Conservation (phyloP, 2,888 invertebrate species). For the Antheraea assamensis region DNA sequence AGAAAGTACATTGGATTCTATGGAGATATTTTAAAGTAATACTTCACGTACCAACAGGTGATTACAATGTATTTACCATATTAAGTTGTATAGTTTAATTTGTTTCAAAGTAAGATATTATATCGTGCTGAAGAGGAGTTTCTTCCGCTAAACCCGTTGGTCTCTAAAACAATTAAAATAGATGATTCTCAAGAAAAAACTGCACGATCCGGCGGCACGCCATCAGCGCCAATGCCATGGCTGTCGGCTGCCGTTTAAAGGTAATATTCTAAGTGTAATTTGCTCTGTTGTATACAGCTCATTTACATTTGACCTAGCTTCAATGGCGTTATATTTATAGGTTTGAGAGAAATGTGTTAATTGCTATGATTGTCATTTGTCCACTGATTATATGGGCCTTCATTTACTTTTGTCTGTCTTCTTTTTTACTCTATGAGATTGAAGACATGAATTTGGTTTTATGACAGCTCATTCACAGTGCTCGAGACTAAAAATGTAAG, state of each 20-base stretch:
- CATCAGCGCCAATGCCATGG: conserved; percentile 9
- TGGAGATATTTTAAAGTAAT: too few species aligned
- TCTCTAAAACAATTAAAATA: conserved; percentile 13
- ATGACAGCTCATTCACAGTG: not conserved
- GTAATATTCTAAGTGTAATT: conserved; percentile 8
- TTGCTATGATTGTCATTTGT: not conserved
- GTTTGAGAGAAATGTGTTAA: conserved; percentile 15
- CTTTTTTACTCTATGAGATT: not conserved
- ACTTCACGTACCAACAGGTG: not conserved
- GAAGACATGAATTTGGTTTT: not conserved
- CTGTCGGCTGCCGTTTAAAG: not conserved
- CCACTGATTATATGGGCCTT: not conserved
- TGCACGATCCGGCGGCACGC: not conserved
- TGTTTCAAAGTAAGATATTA: not conserved
- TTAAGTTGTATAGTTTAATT: not conserved
- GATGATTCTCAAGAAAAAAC: conserved; percentile 8
- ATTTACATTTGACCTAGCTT: conserved; percentile 30
- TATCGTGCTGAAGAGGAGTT: not conserved
- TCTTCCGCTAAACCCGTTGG: not conserved
- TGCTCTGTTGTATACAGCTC: not conserved
- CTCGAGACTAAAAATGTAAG: not conserved
- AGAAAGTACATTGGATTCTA: not conserved
- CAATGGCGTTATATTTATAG: conserved; percentile 23
- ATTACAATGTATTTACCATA: not conserved
- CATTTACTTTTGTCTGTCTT: not conserved